phyloP scores from a whole-genome alignment of 2,797 vertebrate genomes.

The Eremophila alpestris region DNA sequence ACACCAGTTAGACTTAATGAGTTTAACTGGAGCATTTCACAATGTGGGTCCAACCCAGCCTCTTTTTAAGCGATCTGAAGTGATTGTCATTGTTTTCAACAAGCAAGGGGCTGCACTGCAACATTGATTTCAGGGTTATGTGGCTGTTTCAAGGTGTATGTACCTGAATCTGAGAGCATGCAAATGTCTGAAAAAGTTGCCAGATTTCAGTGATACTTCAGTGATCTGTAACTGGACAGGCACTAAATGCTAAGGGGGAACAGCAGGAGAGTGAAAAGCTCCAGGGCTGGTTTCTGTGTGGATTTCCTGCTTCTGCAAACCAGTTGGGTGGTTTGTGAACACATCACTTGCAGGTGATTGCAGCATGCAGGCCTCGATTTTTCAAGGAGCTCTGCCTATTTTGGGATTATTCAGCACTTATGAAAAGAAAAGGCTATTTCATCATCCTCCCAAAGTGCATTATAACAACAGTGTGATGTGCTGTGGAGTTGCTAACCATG shows the following conservation, averaged over 20 bases:
- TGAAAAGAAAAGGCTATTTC: background rate
- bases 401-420: background rate
- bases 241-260: background rate
- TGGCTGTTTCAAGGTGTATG: background rate
- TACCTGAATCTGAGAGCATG: background rate
- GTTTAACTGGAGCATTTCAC: constrained; percentile 30
- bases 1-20: background rate
- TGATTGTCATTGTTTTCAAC: background rate
- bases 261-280: background rate
- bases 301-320: background rate
- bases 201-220: background rate
- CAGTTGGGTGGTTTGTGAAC: background rate
- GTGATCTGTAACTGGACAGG: background rate
- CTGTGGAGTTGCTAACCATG: background rate
- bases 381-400: background rate
- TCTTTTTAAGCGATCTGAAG: background rate
- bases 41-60: background rate
- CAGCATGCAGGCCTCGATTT: background rate
- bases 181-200: background rate
- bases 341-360: background rate
- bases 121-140: background rate
- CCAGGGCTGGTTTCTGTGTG: background rate
- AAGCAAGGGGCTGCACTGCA: background rate
- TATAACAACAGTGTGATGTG: background rate
- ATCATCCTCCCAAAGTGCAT: background rate